Conservation (phyloP, 2,888 invertebrate species). For the Parnassius apollo region DNA sequence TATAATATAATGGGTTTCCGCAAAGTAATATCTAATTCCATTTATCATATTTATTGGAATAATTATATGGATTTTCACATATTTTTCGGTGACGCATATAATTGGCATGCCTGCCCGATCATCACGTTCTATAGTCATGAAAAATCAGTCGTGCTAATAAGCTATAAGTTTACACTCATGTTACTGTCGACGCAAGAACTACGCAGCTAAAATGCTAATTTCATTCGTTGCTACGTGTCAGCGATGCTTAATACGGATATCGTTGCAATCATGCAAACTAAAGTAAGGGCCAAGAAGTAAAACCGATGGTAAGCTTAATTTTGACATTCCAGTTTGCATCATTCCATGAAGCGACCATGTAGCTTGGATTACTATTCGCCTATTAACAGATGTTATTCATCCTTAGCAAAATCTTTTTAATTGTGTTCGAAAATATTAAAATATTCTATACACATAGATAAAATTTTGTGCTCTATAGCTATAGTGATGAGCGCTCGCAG, state of each 20-base stretch:
- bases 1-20: too few species aligned
- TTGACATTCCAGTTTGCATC: slow-evolving; percentile 10
- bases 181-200: background rate
- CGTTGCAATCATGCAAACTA: slow-evolving; percentile 13
- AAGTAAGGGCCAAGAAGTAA: slow-evolving; percentile 12
- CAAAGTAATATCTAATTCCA: too few species aligned
- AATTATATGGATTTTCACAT: too few species aligned
- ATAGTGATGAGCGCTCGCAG: too few species aligned
- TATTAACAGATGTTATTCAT: background rate
- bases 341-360: slow-evolving; percentile 2
- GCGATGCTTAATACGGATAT: slow-evolving; percentile 11
- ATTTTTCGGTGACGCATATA: too few species aligned
- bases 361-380: background rate
- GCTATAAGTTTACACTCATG: background rate
- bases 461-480: too few species aligned
- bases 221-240: background rate
- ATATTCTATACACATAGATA: too few species aligned
- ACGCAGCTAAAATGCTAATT: background rate
- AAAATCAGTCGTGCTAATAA: too few species aligned
- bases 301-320: slow-evolving; percentile 10
- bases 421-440: background rate
- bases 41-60: too few species aligned
- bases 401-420: background rate
- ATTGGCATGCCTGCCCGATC: too few species aligned
- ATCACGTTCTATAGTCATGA: too few species aligned